Evolutionary conservation across 2,888 invertebrate genomes (phyloP).

Genomic region (Clivina fossor): DNA sequence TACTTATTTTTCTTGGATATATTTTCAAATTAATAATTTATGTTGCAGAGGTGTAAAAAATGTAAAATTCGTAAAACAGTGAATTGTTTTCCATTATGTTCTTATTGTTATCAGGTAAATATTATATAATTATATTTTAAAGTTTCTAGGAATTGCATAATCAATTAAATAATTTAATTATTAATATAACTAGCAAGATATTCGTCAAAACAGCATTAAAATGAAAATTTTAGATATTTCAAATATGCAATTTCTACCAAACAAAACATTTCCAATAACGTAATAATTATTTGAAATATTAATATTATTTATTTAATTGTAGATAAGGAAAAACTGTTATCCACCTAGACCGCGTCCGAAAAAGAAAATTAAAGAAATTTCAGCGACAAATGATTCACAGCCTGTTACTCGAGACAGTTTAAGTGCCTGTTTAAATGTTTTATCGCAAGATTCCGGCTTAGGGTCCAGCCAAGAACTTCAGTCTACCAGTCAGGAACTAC

Average conservation of each 20-base stretch:
- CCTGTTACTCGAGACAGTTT: constrained; percentile 50
- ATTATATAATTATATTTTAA: constrained; percentile 10
- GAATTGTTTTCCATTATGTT: constrained; percentile 47
- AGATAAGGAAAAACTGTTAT: constrained; percentile 69
- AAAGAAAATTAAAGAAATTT: constrained; percentile 40
- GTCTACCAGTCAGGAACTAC: constrained; percentile 49
- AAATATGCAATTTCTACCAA: no score
- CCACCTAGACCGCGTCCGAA: constrained; percentile 63
- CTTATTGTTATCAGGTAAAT: constrained; percentile 47
- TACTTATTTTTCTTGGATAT: neutral
- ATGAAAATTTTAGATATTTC: no score
- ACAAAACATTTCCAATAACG: no score
- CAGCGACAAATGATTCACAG: constrained; percentile 41
- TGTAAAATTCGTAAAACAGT: constrained; percentile 46
- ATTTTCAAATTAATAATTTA: no score
- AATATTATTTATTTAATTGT: constrained; percentile 43
- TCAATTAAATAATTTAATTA: no score
- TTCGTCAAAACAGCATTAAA: no score
- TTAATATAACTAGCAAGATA: neutral
- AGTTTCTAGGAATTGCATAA: no score
- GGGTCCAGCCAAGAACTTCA: constrained; percentile 51
- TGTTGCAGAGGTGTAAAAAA: constrained; percentile 45
- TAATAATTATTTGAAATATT: no score
- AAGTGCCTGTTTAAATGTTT: constrained; percentile 47
- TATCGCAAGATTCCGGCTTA: constrained; percentile 52